Percentiles rank a stretch among this genome's conserved stretches.
phyloP scores from a whole-genome alignment of 2,888 invertebrate genomes.

The Cephonodes hylas region DNA sequence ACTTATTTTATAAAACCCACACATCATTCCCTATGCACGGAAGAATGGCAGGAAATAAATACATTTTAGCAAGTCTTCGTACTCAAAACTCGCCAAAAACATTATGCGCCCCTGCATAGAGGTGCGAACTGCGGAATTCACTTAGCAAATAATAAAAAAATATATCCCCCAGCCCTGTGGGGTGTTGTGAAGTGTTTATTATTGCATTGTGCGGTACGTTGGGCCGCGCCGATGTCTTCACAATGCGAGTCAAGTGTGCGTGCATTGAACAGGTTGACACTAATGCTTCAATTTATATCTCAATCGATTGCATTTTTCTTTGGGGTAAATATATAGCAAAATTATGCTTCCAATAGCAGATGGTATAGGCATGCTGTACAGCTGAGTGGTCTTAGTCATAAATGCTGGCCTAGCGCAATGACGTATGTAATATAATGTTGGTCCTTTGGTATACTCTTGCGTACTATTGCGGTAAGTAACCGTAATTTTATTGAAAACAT shows the following conservation, averaged over 20 bases:
- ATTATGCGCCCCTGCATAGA: conserved; percentile 24
- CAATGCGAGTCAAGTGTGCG: conserved; percentile 1
- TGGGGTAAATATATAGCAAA: too few species aligned
- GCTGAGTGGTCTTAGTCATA: too few species aligned
- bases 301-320: neutral
- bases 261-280: neutral
- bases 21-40: neutral
- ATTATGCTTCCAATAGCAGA: too few species aligned
- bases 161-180: conserved; percentile 33
- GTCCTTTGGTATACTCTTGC: too few species aligned
- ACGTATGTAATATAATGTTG: too few species aligned
- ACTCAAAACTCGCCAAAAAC: conserved; percentile 15
- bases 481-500: too few species aligned
- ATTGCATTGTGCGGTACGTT: conserved; percentile 39
- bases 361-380: too few species aligned
- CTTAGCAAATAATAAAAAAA: conserved; percentile 38
- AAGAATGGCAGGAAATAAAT: neutral
- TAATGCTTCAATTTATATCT: neutral
- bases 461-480: too few species aligned
- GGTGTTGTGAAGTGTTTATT: conserved; percentile 47
- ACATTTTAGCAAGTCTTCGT: neutral
- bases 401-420: too few species aligned
- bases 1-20: neutral
- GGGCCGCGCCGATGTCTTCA: conserved; percentile 23
- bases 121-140: conserved; percentile 24